Evolutionary conservation across 2,888 invertebrate species (phyloP).

Genomic region (Podotricha telesiphe): DNA sequence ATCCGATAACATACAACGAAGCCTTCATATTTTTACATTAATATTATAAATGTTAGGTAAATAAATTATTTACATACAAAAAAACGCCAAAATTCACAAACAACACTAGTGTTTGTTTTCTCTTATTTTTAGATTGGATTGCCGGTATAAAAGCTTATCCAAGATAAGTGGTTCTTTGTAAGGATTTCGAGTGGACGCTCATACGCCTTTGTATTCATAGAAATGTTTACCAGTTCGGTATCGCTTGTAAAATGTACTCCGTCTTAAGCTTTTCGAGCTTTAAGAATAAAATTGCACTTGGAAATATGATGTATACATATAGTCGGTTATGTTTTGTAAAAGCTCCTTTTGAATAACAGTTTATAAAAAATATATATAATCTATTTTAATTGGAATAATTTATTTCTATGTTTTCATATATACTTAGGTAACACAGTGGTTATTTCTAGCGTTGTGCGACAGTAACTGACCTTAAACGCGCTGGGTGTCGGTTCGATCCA

Average conservation of each 20-base stretch:
- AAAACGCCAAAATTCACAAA: not conserved
- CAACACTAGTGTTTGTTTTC: not conserved
- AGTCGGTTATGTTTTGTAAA: not conserved
- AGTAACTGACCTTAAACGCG: too few species aligned
- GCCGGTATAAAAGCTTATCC: constrained; percentile 28
- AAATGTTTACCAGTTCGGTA: constrained; percentile 15
- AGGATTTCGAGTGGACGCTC: constrained; percentile 34
- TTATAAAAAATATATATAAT: too few species aligned
- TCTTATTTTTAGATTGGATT: constrained; percentile 19
- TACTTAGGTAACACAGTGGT: too few species aligned
- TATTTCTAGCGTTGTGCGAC: too few species aligned
- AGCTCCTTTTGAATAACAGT: not conserved
- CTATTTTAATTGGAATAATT: too few species aligned
- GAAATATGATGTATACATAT: not conserved
- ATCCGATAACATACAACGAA: too few species aligned
- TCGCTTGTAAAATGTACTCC: constrained; percentile 10
- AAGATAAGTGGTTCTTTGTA: constrained; percentile 37
- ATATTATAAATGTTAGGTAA: not conserved
- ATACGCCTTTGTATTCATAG: constrained; percentile 19
- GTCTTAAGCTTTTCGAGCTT: not conserved
- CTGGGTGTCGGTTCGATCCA: too few species aligned
- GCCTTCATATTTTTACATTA: too few species aligned
- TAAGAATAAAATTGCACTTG: not conserved
- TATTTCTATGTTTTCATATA: too few species aligned
- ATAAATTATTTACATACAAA: not conserved